phyloP scores from a whole-genome alignment of 2,797 vertebrate genomes.

The Neosilurus mollespiculum region DNA sequence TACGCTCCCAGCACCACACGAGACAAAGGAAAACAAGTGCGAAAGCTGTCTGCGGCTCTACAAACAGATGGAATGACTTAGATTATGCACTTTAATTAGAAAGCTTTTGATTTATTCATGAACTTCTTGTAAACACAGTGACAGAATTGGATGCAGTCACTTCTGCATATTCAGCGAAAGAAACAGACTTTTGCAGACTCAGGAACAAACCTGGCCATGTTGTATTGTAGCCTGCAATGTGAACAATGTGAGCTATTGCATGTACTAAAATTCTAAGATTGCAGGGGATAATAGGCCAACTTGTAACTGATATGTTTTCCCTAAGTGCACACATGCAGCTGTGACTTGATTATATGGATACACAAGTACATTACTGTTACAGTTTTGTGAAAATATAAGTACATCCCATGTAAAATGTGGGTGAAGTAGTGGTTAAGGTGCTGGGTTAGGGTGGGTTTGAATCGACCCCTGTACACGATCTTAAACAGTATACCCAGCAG shows the following conservation, averaged over 20 bases:
- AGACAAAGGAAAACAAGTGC: constrained; percentile 40
- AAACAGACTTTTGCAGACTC: constrained; percentile 34
- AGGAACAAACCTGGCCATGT: constrained; percentile 18
- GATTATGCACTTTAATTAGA: constrained; percentile 45
- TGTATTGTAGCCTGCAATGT: background rate
- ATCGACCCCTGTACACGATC: too few species aligned
- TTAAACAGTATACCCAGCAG: too few species aligned
- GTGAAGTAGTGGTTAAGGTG: too few species aligned
- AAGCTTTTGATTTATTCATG: constrained; percentile 47
- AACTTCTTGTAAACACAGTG: constrained; percentile 33
- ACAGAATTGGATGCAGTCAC: constrained; percentile 14
- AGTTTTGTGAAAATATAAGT: too few species aligned
- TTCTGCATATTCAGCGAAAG: constrained; percentile 30
- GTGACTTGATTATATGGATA: background rate
- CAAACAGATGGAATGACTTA: constrained; percentile 45
- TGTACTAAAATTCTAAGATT: background rate
- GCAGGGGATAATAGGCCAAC: too few species aligned
- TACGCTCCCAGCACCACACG: constrained; percentile 43
- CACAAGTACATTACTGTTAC: background rate
- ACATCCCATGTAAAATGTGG: too few species aligned
- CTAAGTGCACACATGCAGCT: background rate
- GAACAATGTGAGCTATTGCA: background rate
- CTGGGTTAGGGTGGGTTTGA: too few species aligned
- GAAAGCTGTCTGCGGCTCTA: constrained; percentile 23
- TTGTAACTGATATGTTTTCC: background rate